Percentiles rank a stretch among this genome's conserved stretches.
These are phyloP conservation scores for Prunella strophiata DNA, from an alignment of 2,797 vertebrate genomes.

Conservation along the genomic window DNA sequence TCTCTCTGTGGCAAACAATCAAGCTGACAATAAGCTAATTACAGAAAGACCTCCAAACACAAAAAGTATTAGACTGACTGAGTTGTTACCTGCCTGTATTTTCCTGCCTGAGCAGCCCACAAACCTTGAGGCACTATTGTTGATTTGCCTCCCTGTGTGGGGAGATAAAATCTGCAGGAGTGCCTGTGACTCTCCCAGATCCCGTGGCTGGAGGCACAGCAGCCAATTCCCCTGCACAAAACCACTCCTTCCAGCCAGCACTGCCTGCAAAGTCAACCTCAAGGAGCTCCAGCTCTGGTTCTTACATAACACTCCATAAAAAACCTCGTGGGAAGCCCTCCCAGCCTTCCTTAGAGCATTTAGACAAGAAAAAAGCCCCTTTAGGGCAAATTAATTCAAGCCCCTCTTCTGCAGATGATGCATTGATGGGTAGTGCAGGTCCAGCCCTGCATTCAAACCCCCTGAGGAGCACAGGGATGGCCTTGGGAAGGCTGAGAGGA, in stretches of 20 bases:
- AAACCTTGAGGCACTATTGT: neutral
- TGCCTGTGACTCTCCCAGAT: neutral
- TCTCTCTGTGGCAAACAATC: neutral
- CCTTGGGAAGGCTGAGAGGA: too few relatives aligned
- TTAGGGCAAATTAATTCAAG: neutral
- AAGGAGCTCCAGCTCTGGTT: neutral
- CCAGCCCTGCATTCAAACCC: neutral
- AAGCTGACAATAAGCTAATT: slow-evolving; percentile 9
- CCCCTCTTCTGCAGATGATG: neutral
- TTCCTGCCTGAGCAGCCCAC: neutral
- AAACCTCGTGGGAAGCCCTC: neutral
- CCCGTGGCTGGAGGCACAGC: neutral
- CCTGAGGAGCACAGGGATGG: neutral
- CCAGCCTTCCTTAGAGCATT: neutral
- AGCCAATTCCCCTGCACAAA: neutral
- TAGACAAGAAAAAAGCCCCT: neutral
- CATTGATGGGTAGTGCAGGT: neutral
- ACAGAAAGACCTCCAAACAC: neutral
- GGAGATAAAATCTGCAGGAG: neutral
- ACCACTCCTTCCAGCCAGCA: neutral
- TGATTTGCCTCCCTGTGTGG: neutral
- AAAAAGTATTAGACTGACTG: too few relatives aligned
- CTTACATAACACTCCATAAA: neutral
- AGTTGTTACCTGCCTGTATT: neutral
- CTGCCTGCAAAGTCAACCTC: slow-evolving; percentile 49